Evolutionary conservation across 2,888 invertebrate genomes (phyloP).

Genomic region (Ormyrus labotus): DNA sequence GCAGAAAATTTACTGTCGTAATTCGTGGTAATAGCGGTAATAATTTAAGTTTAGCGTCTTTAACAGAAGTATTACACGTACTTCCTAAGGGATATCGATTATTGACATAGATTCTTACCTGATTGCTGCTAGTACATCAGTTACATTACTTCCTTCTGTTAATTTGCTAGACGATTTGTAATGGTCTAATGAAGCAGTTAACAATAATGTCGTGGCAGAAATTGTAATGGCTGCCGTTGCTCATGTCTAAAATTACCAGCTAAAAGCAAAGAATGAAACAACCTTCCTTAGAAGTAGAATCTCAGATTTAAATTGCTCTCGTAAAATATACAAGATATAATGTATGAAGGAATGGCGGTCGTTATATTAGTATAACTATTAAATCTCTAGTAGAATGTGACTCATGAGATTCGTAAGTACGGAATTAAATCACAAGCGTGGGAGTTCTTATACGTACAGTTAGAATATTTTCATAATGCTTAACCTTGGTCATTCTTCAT

Average conservation of each 20-base stretch:
- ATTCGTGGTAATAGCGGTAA: too few species aligned
- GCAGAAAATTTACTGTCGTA: too few species aligned
- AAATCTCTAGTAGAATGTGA: too few species aligned
- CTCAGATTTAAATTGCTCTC: too few species aligned
- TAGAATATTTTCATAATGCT: not conserved
- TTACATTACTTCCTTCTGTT: conserved; percentile 6
- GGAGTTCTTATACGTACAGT: not conserved
- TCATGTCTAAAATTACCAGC: not conserved
- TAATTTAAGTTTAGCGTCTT: not conserved
- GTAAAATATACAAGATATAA: too few species aligned
- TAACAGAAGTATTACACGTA: not conserved
- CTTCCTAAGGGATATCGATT: not conserved
- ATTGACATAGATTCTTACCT: not conserved
- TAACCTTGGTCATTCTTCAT: too few species aligned
- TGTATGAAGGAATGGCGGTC: too few species aligned
- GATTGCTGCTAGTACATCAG: not conserved
- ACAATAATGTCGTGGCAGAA: not conserved
- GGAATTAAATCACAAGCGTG: too few species aligned
- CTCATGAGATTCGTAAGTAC: too few species aligned
- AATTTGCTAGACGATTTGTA: not conserved
- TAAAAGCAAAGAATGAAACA: not conserved
- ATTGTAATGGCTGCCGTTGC: too few species aligned
- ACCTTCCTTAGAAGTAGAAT: too few species aligned
- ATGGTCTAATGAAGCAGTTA: conserved; percentile 1
- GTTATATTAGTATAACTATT: too few species aligned